Percentiles rank a stretch among this genome's conserved stretches.
phyloP scores from a whole-genome alignment of 2,113 vertebrate genomes.

The Carollia perspicillata region DNA sequence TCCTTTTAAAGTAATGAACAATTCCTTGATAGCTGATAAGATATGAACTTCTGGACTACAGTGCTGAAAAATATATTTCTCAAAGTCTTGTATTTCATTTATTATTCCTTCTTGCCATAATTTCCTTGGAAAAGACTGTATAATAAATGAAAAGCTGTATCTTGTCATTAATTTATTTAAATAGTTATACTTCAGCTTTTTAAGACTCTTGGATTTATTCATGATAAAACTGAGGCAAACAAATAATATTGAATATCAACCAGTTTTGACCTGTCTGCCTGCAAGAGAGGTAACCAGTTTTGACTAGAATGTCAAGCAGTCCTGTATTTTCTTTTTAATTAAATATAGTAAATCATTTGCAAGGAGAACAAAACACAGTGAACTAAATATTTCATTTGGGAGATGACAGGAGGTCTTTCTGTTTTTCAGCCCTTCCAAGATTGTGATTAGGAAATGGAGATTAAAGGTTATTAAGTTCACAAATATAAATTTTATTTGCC shows the following conservation, averaged over 20 bases:
- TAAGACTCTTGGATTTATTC: neutral
- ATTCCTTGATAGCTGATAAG: neutral
- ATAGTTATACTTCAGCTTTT: neutral
- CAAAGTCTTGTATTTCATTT: neutral
- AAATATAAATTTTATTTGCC: neutral
- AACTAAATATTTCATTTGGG: conserved; percentile 14
- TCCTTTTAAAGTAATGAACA: neutral
- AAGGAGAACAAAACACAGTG: conserved; percentile 18
- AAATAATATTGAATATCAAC: conserved; percentile 20
- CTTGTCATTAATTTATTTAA: conserved; percentile 26
- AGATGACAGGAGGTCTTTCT: neutral
- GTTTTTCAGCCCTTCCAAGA: neutral
- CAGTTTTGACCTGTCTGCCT: conserved; percentile 26
- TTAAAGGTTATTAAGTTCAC: neutral
- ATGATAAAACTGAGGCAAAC: conserved; percentile 42
- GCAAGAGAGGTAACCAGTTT: conserved; percentile 32
- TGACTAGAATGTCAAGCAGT: conserved; percentile 8
- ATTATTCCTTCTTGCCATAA: neutral
- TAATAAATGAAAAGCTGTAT: neutral
- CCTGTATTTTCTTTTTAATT: conserved; percentile 46
- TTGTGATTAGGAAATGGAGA: conserved; percentile 29
- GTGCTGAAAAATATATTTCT: neutral
- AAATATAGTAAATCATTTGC: conserved; percentile 59
- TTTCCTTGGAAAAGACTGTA: neutral
- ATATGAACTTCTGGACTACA: neutral